Base-by-base conservation (phyloP, 2,888 invertebrate species). In the Cephonodes hylas region DNA sequence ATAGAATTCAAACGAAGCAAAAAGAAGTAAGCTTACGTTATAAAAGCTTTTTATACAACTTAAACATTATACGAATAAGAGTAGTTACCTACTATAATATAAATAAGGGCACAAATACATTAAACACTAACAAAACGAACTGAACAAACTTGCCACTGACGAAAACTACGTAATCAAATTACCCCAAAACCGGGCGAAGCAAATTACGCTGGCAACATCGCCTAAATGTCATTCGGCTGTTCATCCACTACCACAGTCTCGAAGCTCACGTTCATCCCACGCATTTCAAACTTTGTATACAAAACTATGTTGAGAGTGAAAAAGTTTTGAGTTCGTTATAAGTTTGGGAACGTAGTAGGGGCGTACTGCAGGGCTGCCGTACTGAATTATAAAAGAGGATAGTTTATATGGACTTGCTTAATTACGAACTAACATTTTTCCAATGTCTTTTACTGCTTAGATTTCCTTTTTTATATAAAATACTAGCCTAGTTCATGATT, bases 201-300 rank as follows among this genome's bases (percentile, higher is more conserved):
- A 46, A 1, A 5, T 18, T 1, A 23, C 0, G 34, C 27, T 70
- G 74, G 80, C 75, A 80, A 77, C 80, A 78, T 68, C 71, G 57
- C 60, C 23, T 58, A 67, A 75, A 76, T 71, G 76, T 76, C 79
- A 76, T 68, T 63, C 46, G 22, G 60, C 58, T 56, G 61, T 60
- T 59, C 44, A 38, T 53, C 63, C 60, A 44, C 63, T 66, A 71
- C 71, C 44, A 69, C 62, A 25, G 63, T 42, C 42, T 45, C 20
- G n/a, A 7, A 58, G 62, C 63, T 65, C 66, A 63, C 61, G 23
- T 57, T 34, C 56, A 59, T 63, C 63, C 66, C 66, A 65, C 58
- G 20, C 34, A 23, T 34, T 0, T 18, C 23, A 0, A 22, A 2
- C 2, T 13, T 10, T 22, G 2, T 22, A 45, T 45, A 22, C 45